Evolutionary conservation across 2,888 invertebrate genomes (phyloP).

Genomic region (Metallyticus violacea): DNA sequence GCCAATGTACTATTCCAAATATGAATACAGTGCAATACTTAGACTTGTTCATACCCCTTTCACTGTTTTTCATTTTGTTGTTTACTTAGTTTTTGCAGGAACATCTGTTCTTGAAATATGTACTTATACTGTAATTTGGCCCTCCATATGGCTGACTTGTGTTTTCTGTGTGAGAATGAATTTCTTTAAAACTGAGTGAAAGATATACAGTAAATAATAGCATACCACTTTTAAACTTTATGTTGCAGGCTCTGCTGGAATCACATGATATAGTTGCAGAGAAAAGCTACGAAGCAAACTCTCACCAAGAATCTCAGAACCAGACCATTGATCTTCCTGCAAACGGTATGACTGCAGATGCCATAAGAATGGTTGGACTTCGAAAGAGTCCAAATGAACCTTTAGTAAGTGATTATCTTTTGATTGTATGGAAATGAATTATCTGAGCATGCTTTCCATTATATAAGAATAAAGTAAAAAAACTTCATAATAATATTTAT

Average conservation of each 20-base stretch:
- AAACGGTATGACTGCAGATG: constrained; percentile 70
- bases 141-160: too few relatives aligned
- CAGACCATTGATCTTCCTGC: constrained; percentile 44
- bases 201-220: too few relatives aligned
- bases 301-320: constrained; percentile 38
- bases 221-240: background rate
- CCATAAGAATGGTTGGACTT: constrained; percentile 83
- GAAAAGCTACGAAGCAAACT: constrained; percentile 40
- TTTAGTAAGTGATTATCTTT: constrained; percentile 71
- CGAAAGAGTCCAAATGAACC: constrained; percentile 84
- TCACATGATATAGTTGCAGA: constrained; percentile 88
- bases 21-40: too few relatives aligned
- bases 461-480: background rate
- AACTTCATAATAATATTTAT: too few relatives aligned
- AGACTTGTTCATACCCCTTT: too few relatives aligned
- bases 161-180: too few relatives aligned
- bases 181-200: too few relatives aligned
- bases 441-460: background rate
- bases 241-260: constrained; percentile 69
- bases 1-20: too few relatives aligned
- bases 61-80: too few relatives aligned
- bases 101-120: too few relatives aligned
- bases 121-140: too few relatives aligned
- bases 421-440: background rate
- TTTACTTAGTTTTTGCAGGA: too few relatives aligned